Evolutionary conservation across 2,113 vertebrate species (phyloP).

Genomic region (Ceratotherium simum): DNA sequence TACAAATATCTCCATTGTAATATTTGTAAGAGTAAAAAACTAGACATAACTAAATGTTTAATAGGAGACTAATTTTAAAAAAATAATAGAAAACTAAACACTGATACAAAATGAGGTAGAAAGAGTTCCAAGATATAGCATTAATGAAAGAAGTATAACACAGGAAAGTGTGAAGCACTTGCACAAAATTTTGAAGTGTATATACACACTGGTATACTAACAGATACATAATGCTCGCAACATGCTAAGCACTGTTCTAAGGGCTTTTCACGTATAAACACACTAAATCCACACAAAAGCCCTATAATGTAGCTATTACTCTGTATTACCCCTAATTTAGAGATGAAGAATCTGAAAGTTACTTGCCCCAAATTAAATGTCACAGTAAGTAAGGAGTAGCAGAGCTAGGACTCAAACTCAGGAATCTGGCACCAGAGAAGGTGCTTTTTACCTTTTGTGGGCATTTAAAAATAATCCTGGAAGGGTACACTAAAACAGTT

Average conservation of each 20-base stretch:
- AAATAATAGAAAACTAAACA: background rate
- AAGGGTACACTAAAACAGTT: background rate
- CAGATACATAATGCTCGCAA: background rate
- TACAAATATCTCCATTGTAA: background rate
- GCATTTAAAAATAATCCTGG: slow-evolving; percentile 13
- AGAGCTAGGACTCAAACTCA: background rate
- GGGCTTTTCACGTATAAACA: background rate
- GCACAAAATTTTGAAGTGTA: background rate
- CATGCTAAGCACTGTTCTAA: background rate
- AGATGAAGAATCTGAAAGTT: background rate
- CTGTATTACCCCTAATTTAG: background rate
- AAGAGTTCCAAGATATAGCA: background rate
- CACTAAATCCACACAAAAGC: background rate
- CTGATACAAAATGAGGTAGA: background rate
- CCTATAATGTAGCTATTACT: background rate
- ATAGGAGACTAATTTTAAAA: background rate
- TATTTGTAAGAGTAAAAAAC: slow-evolving; percentile 16
- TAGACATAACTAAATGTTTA: background rate
- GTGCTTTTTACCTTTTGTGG: background rate
- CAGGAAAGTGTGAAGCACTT: background rate
- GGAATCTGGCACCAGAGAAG: background rate
- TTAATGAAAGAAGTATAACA: background rate
- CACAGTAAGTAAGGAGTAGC: background rate
- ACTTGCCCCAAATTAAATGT: slow-evolving; percentile 3
- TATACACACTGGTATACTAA: background rate